These are phyloP conservation scores for Hippocampus zosterae DNA, from an alignment of 2,113 vertebrate species.

Conservation along the genomic window DNA sequence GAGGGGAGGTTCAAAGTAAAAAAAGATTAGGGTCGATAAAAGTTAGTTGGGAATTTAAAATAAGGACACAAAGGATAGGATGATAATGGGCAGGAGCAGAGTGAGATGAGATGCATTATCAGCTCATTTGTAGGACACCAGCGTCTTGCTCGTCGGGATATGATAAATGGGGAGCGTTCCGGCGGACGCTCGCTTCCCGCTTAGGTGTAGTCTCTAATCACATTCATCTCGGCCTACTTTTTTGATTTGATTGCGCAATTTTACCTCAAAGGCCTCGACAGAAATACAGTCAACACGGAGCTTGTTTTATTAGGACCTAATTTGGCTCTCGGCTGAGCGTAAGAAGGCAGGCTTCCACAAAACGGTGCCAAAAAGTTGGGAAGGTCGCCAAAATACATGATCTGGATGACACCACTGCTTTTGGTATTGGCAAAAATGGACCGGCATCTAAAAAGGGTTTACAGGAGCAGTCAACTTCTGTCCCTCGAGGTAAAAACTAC, in stretches of 20 bases:
- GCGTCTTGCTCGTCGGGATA: constrained; percentile 56
- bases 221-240: constrained; percentile 69
- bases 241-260: constrained; percentile 62
- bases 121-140: constrained; percentile 67
- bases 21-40: constrained; percentile 53
- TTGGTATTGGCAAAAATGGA: background rate
- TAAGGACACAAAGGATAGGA: constrained; percentile 38
- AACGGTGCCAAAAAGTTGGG: background rate
- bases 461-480: background rate
- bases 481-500: background rate
- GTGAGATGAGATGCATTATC: constrained; percentile 66
- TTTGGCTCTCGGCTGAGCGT: constrained; percentile 63
- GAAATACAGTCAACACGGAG: constrained; percentile 54
- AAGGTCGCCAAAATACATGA: constrained; percentile 4
- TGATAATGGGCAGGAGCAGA: constrained; percentile 40
- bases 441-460: background rate
- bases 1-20: constrained; percentile 32
- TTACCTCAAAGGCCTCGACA: constrained; percentile 58
- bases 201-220: constrained; percentile 58
- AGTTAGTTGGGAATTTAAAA: constrained; percentile 56
- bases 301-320: constrained; percentile 59
- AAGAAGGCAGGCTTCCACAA: constrained; percentile 7
- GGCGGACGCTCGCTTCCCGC: constrained; percentile 53
- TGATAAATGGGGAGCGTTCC: constrained; percentile 68
- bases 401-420: background rate